Base-by-base conservation (phyloP, 2,888 invertebrate genomes). In the Pachydiplax longipennis region DNA sequence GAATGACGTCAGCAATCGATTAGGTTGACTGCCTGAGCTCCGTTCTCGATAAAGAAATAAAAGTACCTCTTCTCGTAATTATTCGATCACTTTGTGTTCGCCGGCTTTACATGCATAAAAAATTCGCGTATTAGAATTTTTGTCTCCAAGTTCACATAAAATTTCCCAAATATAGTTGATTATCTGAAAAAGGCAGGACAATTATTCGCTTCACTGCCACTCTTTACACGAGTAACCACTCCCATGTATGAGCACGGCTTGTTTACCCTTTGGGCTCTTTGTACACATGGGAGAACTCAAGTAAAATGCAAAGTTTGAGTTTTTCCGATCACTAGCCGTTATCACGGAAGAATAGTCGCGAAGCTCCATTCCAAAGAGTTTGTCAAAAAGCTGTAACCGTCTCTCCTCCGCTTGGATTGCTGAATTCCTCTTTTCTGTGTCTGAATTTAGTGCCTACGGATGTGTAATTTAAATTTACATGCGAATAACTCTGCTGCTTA, bases 1-100 rank as follows among this genome's bases (percentile, higher is more conserved):
- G 87, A 87, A n/a, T 87, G 87, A 87, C 87, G 87, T 61, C 58
- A 87, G 87, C 87, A 65, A 87, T 87, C 87, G 87, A 87, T 87
- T 61, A 58, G 61, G 37, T 13, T 61, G 58, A 35, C 58, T 61
- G 87, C 87, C n/a, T 37, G 58, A 61, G 65, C 87, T 87, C 87
- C 8, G 35, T 58, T 40, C 61, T n/a, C 87, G 31, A 48, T 53
- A 53, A 87, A 58, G 61, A 61, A 35, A 22, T 37, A n/a, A n/a
- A 40, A 12, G 61, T 37, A 40, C 37, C 35, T 18, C 35, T n/a
- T 18, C 61, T 3, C n/a, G 4, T 18, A 37, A 4, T 58, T 31
- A 6, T 81, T 83, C 31, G 12, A 0, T 53, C 22, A 3, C n/a
- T 22, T 18, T 37, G 37, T 31, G 25, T 31, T 31, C 53, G 18